Percentiles rank a stretch among this genome's conserved stretches.
phyloP scores from a whole-genome alignment of 2,888 invertebrate genomes.

The Boloria selene region DNA sequence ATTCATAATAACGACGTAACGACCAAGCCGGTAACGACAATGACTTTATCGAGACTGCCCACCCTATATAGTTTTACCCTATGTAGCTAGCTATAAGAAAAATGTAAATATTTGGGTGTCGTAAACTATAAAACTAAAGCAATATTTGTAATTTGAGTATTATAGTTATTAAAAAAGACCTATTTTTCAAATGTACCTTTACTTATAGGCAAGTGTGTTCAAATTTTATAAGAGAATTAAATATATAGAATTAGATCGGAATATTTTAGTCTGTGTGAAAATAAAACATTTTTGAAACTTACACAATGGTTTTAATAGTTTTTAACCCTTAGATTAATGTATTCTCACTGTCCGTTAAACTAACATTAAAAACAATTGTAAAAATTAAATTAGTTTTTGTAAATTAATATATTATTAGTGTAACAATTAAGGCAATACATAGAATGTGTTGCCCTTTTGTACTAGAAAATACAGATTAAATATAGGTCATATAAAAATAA shows the following conservation, averaged over 20 bases:
- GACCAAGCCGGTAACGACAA: too few species aligned
- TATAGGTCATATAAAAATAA: too few species aligned
- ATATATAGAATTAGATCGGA: constrained; percentile 23
- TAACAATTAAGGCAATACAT: too few species aligned
- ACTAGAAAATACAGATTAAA: too few species aligned
- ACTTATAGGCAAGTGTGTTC: constrained; percentile 42
- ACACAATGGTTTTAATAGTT: neutral
- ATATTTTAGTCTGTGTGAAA: constrained; percentile 35
- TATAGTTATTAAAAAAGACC: constrained; percentile 32
- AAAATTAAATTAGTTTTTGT: too few species aligned
- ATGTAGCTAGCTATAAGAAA: neutral
- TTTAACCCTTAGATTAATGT: neutral
- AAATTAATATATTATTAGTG: too few species aligned
- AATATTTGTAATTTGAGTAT: constrained; percentile 32
- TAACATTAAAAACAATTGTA: too few species aligned
- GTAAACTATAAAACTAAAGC: constrained; percentile 28
- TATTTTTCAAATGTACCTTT: constrained; percentile 37
- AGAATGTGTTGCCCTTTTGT: too few species aligned
- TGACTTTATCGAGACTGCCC: too few species aligned
- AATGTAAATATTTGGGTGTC: neutral
- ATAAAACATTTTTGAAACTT: constrained; percentile 30
- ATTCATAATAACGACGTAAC: too few species aligned
- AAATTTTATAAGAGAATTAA: constrained; percentile 41
- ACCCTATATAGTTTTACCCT: too few species aligned
- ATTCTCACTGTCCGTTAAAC: too few species aligned